These are phyloP conservation scores for Ashinkailepas kermadecensis DNA, from an alignment of 2,888 invertebrate species.

Conservation along the genomic window DNA sequence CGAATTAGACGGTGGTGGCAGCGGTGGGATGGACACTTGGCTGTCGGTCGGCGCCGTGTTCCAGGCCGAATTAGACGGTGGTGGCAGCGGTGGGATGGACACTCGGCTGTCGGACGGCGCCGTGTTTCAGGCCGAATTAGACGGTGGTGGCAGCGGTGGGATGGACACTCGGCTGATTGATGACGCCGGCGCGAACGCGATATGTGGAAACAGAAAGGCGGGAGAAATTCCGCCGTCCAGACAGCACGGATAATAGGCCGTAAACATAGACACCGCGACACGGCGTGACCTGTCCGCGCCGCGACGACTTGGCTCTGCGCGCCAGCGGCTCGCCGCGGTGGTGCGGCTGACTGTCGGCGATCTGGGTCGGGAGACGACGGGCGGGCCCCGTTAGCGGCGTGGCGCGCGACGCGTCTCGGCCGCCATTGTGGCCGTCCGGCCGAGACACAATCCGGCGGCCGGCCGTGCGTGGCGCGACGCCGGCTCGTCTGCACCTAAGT, in stretches of 20 bases:
- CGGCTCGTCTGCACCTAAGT: conserved; percentile 4
- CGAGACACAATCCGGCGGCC: not conserved
- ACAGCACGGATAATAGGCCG: not conserved
- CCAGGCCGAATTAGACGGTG: not conserved
- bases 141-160: not conserved
- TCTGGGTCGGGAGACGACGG: not conserved
- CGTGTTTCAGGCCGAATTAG: not conserved
- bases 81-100: not conserved
- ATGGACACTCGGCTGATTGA: conserved; percentile 5
- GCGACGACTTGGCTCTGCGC: not conserved
- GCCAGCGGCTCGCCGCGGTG: not conserved
- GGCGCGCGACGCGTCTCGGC: not conserved
- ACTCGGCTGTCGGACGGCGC: not conserved
- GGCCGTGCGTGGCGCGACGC: not conserved
- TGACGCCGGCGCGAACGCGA: not conserved
- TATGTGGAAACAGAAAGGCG: not conserved
- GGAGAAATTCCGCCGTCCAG: not conserved
- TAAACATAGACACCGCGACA: not conserved
- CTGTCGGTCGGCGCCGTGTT: not conserved
- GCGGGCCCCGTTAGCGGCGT: not conserved
- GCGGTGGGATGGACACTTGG: no score
- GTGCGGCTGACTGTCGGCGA: not conserved
- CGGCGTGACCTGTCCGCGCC: not conserved
- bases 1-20: not conserved
- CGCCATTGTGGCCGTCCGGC: not conserved